Conservation (phyloP, 2,888 invertebrate species). For the Dermolepida albohirtum region DNA sequence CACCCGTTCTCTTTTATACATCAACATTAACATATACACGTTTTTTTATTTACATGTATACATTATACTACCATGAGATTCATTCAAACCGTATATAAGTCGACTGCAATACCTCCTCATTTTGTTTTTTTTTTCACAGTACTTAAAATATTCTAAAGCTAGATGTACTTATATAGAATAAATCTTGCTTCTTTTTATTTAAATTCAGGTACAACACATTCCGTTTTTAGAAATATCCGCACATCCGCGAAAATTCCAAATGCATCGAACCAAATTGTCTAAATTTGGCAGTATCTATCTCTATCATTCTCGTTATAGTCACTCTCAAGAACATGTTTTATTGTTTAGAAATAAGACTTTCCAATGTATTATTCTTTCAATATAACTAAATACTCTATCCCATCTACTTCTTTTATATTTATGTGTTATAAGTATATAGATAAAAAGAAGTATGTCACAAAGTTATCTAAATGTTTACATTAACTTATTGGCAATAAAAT, state of each 20-base stretch:
- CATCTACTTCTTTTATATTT: background rate
- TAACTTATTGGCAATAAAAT: too few relatives aligned
- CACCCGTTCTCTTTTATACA: slow-evolving; percentile 21
- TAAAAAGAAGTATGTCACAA: too few relatives aligned
- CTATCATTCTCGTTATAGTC: slow-evolving; percentile 4
- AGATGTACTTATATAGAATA: slow-evolving; percentile 34
- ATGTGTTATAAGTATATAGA: too few relatives aligned
- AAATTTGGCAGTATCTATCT: slow-evolving; percentile 42
- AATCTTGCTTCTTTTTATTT: slow-evolving; percentile 42
- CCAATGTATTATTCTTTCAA: slow-evolving; percentile 5
- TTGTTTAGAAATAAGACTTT: background rate
- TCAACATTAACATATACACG: slow-evolving; percentile 19
- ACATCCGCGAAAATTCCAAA: slow-evolving; percentile 14
- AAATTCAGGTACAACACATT: slow-evolving; percentile 44
- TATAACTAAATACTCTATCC: slow-evolving; percentile 25
- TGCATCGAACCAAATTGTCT: slow-evolving; percentile 44
- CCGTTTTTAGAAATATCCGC: slow-evolving; percentile 29
- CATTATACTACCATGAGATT: slow-evolving; percentile 30
- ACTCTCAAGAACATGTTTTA: too few relatives aligned
- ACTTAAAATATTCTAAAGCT: slow-evolving; percentile 28
- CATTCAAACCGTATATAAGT: slow-evolving; percentile 14
- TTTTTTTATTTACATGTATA: background rate
- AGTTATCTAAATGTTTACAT: too few relatives aligned
- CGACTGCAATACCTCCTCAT: slow-evolving; percentile 1
- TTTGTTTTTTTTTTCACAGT: background rate